Conservation (phyloP, 2,888 invertebrate species). For the Labia minor region DNA sequence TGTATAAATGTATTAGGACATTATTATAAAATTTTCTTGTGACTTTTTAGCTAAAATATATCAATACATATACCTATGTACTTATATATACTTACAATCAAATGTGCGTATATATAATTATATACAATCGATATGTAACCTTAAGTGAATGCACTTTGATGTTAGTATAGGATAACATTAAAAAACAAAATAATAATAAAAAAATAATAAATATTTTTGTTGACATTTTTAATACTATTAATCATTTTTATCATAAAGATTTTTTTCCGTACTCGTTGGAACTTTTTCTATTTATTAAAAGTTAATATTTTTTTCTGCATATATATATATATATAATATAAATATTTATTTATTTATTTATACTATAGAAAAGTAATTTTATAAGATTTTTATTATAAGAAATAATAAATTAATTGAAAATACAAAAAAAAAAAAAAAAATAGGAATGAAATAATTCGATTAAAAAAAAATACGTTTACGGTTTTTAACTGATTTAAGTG, state of each 20-base stretch:
- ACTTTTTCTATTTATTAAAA: conserved; percentile 18
- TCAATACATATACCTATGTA: not conserved
- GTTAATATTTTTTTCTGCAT: too few species aligned
- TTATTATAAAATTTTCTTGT: conserved; percentile 13
- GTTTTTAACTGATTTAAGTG: too few species aligned
- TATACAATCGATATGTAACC: not conserved
- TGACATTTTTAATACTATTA: conserved; percentile 18
- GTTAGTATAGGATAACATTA: conserved; percentile 15
- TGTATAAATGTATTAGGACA: conserved; percentile 3
- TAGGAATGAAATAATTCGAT: too few species aligned
- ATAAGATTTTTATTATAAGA: too few species aligned
- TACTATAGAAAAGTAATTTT: too few species aligned
- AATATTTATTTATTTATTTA: too few species aligned
- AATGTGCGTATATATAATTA: conserved; percentile 21
- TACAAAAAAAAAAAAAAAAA: too few species aligned
- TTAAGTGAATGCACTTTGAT: conserved; percentile 13
- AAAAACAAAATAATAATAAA: too few species aligned
- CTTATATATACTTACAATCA: not conserved
- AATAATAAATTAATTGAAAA: too few species aligned
- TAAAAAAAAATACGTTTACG: too few species aligned
- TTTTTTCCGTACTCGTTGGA: conserved; percentile 18
- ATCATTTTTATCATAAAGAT: conserved; percentile 20
- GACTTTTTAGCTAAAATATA: not conserved
- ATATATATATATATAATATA: too few species aligned
- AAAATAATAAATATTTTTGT: conserved; percentile 17